Evolutionary conservation across 92 coral and sea anemone species (phyloP), one percentile per base, ranked within the genome.

Genomic region (Anthopleura xanthogrammica): DNA sequence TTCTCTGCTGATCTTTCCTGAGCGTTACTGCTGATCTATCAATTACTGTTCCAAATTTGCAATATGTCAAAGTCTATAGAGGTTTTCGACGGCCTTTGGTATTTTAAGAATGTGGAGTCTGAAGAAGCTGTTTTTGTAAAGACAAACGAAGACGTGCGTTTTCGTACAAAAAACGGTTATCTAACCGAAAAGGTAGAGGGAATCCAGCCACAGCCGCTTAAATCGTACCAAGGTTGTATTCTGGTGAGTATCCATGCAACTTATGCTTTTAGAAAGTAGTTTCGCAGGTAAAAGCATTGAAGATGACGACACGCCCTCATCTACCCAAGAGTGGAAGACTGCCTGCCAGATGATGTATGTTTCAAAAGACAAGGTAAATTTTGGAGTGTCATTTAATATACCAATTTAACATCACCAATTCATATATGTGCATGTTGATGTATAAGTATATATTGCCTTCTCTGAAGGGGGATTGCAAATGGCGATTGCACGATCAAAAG

Each of bases 71-170:
- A 74, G 52, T 74, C 77, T 41, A 46, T 74, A 3, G 77, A 74
- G 52, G 77, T 74, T 36, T 41, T 12, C 50, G 77, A 74, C 22
- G 77, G 52, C 50, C 48, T 29, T 13, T 74, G 77, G 77, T 74
- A 41, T 16, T 74, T 74, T 41, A 74, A 36, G 52, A 0, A 74
- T 46, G 77, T 74, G 17, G 77, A 74, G 50, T 36, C 52, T 29
- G 77, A 74, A 41, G 77, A 74, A 16, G 77, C 52, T 2, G 77
- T 74, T 50, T 74, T 74, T 41, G 77, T 74, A n/a, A 74, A 74
- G 55, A 36, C 50, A 16, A 74, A 36, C n/a, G 77, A 74, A 5
- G 41, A 60, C 22, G 65, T 46, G 16, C 42, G 55, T 16, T 74
- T 74, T 41, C 13, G 17, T 36, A 74, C 77, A 41, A 74, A 41